Evolutionary conservation across 2,113 vertebrate genomes (phyloP).

Genomic region (Silurus meridionalis): DNA sequence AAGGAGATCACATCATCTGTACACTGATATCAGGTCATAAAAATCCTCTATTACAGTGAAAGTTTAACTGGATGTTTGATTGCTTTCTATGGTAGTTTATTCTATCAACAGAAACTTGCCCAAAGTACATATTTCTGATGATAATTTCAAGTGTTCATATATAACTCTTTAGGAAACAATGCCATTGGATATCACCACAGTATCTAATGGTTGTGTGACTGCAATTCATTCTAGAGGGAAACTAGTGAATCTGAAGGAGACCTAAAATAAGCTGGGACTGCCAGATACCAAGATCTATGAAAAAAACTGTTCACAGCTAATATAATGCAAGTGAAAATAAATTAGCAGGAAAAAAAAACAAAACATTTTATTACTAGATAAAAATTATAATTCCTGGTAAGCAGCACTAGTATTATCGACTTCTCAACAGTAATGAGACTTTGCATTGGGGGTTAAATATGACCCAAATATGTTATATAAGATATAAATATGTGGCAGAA

Average conservation of each 20-base stretch:
- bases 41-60: background rate
- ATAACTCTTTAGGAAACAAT: constrained; percentile 30
- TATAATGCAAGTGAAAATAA: background rate
- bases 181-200: background rate
- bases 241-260: too few species aligned
- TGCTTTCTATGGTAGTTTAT: background rate
- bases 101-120: constrained; percentile 24
- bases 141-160: background rate
- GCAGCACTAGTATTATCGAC: too few species aligned
- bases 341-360: background rate
- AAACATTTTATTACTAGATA: background rate
- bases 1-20: background rate
- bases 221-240: constrained; percentile 4
- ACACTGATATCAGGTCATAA: background rate
- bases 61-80: background rate
- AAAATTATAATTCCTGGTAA: background rate
- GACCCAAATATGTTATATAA: too few species aligned
- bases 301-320: background rate
- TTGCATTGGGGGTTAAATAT: too few species aligned
- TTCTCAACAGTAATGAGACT: too few species aligned
- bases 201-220: background rate
- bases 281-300: too few species aligned
- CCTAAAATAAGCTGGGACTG: too few species aligned
- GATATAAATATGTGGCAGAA: background rate
- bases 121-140: constrained; percentile 3